Conservation (phyloP, 2,888 invertebrate species). For the Masnerella sp. region DNA sequence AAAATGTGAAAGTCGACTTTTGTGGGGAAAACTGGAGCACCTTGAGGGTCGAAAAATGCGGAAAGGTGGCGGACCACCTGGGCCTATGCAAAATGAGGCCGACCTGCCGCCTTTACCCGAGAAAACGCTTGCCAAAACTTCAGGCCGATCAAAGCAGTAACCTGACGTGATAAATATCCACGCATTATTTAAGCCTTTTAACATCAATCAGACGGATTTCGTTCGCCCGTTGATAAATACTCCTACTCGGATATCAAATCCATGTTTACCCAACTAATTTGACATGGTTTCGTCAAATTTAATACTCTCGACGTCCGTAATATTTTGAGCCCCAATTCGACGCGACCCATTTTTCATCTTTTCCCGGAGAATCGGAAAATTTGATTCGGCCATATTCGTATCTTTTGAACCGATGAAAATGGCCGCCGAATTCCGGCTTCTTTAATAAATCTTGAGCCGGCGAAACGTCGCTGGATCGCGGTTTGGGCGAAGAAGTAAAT, state of each 20-base stretch:
- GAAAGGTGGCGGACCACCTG: constrained; percentile 69
- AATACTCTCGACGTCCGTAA: too few species aligned
- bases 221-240: constrained; percentile 23
- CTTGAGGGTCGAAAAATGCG: constrained; percentile 50
- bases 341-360: background rate
- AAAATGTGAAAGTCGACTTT: constrained; percentile 58
- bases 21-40: constrained; percentile 55
- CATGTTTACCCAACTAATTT: constrained; percentile 51
- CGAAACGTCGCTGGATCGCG: constrained; percentile 45
- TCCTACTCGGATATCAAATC: constrained; percentile 26
- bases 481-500: constrained; percentile 60
- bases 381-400: too few species aligned
- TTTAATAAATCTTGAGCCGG: constrained; percentile 51
- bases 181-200: constrained; percentile 49
- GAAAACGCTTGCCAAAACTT: constrained; percentile 55
- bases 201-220: constrained; percentile 46
- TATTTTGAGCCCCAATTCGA: too few species aligned
- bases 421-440: constrained; percentile 44
- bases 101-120: constrained; percentile 56
- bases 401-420: too few species aligned
- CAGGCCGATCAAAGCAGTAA: constrained; percentile 53
- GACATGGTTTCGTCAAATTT: constrained; percentile 51
- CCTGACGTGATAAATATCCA: constrained; percentile 51
- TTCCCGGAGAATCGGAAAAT: too few species aligned
- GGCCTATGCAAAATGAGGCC: constrained; percentile 69